phyloP scores from a whole-genome alignment of 2,113 vertebrate species.

The Bungarus multicinctus region DNA sequence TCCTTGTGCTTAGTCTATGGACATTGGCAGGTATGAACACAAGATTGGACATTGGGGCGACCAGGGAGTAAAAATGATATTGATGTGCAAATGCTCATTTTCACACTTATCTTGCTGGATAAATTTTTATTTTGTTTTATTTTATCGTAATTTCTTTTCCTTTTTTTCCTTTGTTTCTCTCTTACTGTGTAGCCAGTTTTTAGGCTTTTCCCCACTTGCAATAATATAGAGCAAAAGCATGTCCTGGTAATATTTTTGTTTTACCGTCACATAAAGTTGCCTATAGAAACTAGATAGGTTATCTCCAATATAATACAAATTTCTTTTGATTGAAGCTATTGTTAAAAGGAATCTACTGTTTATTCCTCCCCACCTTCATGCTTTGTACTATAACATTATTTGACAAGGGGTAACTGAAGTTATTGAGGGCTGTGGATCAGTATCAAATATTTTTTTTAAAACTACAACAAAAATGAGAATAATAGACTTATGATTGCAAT shows the following conservation, averaged over 20 bases:
- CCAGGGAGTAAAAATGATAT: background rate
- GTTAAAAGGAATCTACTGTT: background rate
- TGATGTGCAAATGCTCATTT: background rate
- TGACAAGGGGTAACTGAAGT: constrained; percentile 42
- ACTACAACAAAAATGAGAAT: constrained; percentile 43
- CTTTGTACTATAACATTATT: constrained; percentile 21
- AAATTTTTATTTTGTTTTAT: background rate
- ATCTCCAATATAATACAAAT: background rate
- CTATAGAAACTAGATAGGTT: background rate
- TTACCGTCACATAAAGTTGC: background rate
- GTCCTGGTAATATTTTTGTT: background rate
- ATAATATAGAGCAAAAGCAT: background rate
- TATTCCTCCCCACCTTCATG: background rate
- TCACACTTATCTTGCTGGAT: background rate
- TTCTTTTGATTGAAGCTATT: background rate
- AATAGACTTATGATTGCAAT: constrained; percentile 14
- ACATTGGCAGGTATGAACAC: background rate
- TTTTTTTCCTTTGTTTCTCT: background rate
- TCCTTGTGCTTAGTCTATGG: background rate
- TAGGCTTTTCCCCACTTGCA: background rate
- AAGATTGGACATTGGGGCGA: background rate
- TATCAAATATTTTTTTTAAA: background rate
- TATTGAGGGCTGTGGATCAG: background rate
- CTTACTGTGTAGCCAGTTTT: background rate
- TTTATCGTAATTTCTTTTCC: background rate